Conservation (phyloP, 37 sponge, comb jelly and placozoan species). For the Spongia lamella region DNA sequence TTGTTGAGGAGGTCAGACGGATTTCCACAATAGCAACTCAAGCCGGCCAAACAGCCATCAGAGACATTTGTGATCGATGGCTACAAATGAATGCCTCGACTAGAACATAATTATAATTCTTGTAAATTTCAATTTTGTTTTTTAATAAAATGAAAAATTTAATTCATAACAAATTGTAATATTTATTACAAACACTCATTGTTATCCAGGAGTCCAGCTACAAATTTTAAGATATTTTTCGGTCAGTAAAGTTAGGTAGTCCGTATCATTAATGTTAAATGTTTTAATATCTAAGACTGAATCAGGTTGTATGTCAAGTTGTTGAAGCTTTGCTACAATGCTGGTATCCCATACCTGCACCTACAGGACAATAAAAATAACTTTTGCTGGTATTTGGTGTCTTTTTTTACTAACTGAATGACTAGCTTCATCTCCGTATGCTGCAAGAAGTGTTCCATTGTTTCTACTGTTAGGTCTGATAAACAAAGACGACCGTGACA, state of each 20-base stretch:
- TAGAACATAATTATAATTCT: background rate
- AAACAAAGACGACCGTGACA: constrained; percentile 74
- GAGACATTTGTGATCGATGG: constrained; percentile 86
- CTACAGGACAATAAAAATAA: constrained; percentile 34
- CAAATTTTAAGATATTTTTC: constrained; percentile 41
- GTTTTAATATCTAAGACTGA: constrained; percentile 56
- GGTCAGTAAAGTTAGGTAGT: constrained; percentile 61
- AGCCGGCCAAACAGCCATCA: constrained; percentile 59
- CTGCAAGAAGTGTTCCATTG: constrained; percentile 35
- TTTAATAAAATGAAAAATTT: background rate
- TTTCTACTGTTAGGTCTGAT: constrained; percentile 36
- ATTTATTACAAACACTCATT: no score
- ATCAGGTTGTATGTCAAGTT: constrained; percentile 30
- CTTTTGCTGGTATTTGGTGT: no score
- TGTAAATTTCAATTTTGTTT: background rate
- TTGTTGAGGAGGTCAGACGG: constrained; percentile 53
- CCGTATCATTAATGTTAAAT: constrained; percentile 8
- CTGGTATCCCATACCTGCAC: constrained; percentile 52
- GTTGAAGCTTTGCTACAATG: constrained; percentile 38
- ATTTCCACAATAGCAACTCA: constrained; percentile 71
- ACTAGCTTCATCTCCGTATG: constrained; percentile 68
- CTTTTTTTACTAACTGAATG: no score
- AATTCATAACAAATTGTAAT: no score
- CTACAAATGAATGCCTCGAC: constrained; percentile 14
- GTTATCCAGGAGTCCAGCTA: constrained; percentile 44